Percentiles rank a stretch among this genome's conserved stretches.
Conservation (phyloP, 2,888 invertebrate species). For the Pammene fasciana region DNA sequence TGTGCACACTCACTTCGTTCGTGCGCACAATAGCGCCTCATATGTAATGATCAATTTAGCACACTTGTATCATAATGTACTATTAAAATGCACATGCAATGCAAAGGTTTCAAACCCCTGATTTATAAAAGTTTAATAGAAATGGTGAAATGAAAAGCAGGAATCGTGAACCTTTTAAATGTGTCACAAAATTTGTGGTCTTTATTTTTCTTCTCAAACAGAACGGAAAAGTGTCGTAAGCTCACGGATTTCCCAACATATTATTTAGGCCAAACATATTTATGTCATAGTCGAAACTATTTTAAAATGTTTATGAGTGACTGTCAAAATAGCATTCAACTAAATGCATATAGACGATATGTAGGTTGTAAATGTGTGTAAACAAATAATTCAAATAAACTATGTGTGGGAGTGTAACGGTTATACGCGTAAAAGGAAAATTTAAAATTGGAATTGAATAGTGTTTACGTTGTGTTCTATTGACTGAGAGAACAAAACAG, state of each 20-base stretch:
- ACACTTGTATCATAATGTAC: too few species aligned
- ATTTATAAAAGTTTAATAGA: too few species aligned
- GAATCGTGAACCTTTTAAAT: not conserved
- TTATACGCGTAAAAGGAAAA: not conserved
- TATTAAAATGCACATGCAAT: too few species aligned
- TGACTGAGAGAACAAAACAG: not conserved
- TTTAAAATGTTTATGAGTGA: slow-evolving; percentile 36
- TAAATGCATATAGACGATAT: slow-evolving; percentile 14
- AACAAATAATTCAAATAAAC: slow-evolving; percentile 17
- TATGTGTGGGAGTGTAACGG: slow-evolving; percentile 16
- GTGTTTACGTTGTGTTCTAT: not conserved
- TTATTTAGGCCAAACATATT: slow-evolving; percentile 27
- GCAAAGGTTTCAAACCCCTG: too few species aligned
- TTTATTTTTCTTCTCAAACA: slow-evolving; percentile 10
- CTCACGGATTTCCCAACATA: slow-evolving; percentile 33
- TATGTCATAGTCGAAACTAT: slow-evolving; percentile 33
- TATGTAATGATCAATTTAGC: too few species aligned
- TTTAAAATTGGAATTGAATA: slow-evolving; percentile 1
- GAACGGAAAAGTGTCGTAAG: slow-evolving; percentile 21
- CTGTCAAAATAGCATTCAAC: slow-evolving; percentile 35
- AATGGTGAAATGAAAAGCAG: too few species aligned
- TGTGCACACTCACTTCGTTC: too few species aligned
- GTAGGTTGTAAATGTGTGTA: slow-evolving; percentile 1
- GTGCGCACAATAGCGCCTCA: too few species aligned
- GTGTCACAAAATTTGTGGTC: not conserved